Percentiles rank a stretch among this genome's conserved stretches.
These are phyloP conservation scores for Allobates femoralis DNA, from an alignment of 2,797 vertebrate species.

Conservation along the genomic window DNA sequence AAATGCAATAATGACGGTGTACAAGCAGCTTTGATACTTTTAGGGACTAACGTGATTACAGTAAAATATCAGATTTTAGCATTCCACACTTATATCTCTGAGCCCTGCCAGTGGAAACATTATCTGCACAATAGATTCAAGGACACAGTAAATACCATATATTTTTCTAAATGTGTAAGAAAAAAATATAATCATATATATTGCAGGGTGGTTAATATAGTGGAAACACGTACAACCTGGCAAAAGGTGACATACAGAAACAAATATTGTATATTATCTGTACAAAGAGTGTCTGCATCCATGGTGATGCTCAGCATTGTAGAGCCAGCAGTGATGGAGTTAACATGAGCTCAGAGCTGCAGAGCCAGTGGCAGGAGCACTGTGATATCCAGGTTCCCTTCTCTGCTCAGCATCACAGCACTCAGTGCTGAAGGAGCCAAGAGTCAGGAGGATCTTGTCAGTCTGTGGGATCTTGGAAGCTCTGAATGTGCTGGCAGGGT, in stretches of 20 bases:
- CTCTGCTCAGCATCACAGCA: slow-evolving; percentile 69
- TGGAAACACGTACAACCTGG: background rate
- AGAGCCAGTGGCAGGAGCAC: slow-evolving; percentile 60
- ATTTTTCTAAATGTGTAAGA: background rate
- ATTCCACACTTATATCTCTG: background rate
- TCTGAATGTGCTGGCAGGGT: slow-evolving; percentile 72
- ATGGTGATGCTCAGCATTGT: background rate
- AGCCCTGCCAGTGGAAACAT: background rate
- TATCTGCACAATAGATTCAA: background rate
- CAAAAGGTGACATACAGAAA: background rate
- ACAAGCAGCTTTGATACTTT: background rate
- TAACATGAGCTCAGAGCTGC: slow-evolving; percentile 67
- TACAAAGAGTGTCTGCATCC: background rate
- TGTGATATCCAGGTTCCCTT: slow-evolving; percentile 67
- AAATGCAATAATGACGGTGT: background rate
- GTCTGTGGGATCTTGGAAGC: slow-evolving; percentile 73
- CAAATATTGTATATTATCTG: background rate
- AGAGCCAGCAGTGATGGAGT: slow-evolving; percentile 56
- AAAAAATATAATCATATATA: background rate
- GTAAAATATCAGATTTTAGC: background rate
- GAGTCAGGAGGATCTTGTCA: slow-evolving; percentile 76
- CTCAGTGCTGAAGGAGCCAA: slow-evolving; percentile 75
- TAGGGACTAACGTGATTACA: too few relatives aligned
- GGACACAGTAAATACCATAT: background rate
- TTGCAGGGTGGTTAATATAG: background rate